Percentiles rank a stretch among this genome's conserved stretches.
Conservation (phyloP, 2,113 vertebrate species). For the Apus apus region DNA sequence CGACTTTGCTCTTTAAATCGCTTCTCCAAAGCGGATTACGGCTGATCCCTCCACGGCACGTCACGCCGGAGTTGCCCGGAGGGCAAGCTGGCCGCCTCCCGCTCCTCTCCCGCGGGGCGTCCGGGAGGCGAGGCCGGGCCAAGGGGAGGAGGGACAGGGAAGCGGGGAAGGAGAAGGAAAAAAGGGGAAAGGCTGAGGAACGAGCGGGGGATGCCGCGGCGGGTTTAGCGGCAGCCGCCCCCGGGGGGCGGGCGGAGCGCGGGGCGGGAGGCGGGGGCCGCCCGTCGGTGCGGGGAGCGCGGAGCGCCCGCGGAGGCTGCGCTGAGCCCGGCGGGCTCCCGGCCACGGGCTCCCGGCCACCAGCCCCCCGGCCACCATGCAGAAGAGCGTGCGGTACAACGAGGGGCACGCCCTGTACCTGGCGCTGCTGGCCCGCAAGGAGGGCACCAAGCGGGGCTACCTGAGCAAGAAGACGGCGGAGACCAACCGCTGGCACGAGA, state of each 20-base stretch:
- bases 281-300: neutral
- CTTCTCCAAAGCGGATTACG: conserved; percentile 85
- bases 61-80: conserved; percentile 68
- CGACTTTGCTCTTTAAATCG: conserved; percentile 82
- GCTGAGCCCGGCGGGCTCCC: neutral
- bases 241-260: neutral
- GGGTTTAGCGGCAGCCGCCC: neutral
- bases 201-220: neutral
- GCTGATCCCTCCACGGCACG: conserved; percentile 72
- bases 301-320: neutral
- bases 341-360: too few species aligned
- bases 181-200: too few species aligned
- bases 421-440: conserved; percentile 91
- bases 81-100: neutral
- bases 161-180: neutral
- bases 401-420: conserved; percentile 94
- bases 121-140: neutral
- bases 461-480: conserved; percentile 94
- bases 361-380: conserved; percentile 79
- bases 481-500: conserved; percentile 96
- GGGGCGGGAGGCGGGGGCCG: neutral
- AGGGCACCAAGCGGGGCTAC: conserved; percentile 91
- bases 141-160: neutral
- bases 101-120: neutral
- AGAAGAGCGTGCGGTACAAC: conserved; percentile 96